These are phyloP conservation scores for Cairina moschata DNA, from an alignment of 2,113 vertebrate genomes.

Conservation along the genomic window DNA sequence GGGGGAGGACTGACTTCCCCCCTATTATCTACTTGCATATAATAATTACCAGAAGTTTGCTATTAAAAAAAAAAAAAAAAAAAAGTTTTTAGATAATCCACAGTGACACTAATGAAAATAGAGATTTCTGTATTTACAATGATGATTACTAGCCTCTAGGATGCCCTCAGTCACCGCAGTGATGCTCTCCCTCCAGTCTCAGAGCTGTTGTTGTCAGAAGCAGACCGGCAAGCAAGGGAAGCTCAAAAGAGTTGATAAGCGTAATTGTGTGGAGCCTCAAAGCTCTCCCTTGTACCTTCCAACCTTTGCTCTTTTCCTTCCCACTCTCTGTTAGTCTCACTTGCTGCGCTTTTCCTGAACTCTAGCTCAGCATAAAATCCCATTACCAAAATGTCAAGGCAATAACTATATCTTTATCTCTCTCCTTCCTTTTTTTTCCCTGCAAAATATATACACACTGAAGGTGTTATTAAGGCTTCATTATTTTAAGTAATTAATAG, in stretches of 20 bases:
- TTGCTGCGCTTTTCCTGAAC: neutral
- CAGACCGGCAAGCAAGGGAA: neutral
- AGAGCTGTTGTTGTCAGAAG: neutral
- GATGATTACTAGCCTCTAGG: neutral
- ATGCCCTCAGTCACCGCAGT: neutral
- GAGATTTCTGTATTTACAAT: neutral
- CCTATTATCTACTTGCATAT: neutral
- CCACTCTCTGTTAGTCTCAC: constrained; percentile 9
- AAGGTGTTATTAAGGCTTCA: neutral
- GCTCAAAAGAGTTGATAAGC: neutral
- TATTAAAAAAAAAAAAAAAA: neutral
- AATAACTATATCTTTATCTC: neutral
- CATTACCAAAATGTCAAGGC: constrained; percentile 57
- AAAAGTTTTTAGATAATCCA: neutral
- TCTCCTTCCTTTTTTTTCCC: neutral
- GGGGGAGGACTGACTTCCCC: neutral
- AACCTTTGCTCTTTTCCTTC: constrained; percentile 32
- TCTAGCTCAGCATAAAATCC: constrained; percentile 29
- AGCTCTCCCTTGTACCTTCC: neutral
- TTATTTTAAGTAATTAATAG: constrained; percentile 28
- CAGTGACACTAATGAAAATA: accelerated
- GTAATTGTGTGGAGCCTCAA: neutral
- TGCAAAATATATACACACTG: neutral
- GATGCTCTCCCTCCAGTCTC: neutral
- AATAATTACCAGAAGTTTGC: neutral